Evolutionary conservation across 1,140 invertebrate species (phyloP).

Genomic region (Whitmania pigra): DNA sequence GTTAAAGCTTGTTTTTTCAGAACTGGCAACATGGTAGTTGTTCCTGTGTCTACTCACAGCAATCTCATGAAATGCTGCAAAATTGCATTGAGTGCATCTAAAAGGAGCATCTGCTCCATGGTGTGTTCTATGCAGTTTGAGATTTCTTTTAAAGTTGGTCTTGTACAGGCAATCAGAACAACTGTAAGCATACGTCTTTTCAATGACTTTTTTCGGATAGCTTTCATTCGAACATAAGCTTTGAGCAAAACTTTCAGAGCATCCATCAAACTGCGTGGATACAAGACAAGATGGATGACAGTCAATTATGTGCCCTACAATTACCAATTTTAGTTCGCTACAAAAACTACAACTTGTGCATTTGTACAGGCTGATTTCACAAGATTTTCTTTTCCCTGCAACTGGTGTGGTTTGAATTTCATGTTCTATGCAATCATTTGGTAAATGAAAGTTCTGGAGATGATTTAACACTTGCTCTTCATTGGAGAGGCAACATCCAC

Average conservation of each 20-base stretch:
- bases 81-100: background rate
- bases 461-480: conserved; percentile 4
- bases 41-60: background rate
- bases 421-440: background rate
- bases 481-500: background rate
- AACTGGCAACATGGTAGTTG: background rate
- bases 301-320: no score
- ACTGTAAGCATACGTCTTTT: background rate
- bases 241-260: background rate
- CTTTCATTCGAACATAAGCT: background rate
- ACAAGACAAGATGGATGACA: no score
- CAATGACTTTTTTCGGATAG: background rate
- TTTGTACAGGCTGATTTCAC: background rate
- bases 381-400: background rate
- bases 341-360: background rate
- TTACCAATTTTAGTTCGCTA: no score
- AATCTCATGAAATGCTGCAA: conserved; percentile 8
- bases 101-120: conserved; percentile 8
- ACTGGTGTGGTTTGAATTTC: background rate
- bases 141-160: background rate
- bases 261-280: background rate
- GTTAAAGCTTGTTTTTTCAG: background rate
- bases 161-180: conserved; percentile 4
- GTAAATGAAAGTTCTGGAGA: conserved; percentile 1
- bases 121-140: background rate